Conservation (phyloP, 2,113 vertebrate genomes). For the Lepus timidus region DNA sequence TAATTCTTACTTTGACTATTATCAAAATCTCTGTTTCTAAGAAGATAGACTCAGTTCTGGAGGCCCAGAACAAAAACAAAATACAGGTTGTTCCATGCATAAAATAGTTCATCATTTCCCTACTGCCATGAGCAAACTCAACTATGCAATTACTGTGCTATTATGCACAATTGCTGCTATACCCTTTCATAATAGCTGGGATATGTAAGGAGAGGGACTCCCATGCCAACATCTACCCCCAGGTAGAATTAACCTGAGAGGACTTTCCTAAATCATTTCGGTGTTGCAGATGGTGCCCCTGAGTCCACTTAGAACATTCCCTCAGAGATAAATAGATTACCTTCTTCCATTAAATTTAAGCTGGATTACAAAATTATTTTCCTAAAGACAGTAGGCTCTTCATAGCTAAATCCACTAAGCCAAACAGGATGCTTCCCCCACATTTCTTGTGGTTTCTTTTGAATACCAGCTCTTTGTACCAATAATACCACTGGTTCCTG, state of each 20-base stretch:
- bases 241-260: neutral
- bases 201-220: neutral
- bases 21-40: constrained; percentile 14
- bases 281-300: neutral
- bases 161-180: neutral
- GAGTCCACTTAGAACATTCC: neutral
- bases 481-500: neutral
- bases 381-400: neutral
- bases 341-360: constrained; percentile 14
- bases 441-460: constrained; percentile 11
- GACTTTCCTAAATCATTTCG: neutral
- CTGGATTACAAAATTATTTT: neutral
- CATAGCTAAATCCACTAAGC: constrained; percentile 45
- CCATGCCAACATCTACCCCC: neutral
- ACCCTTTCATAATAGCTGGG: neutral
- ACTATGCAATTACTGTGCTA: neutral
- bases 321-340: constrained; percentile 27
- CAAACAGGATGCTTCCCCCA: constrained; percentile 30
- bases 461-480: constrained; percentile 37
- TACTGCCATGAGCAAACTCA: neutral
- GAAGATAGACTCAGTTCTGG: neutral
- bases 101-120: neutral
- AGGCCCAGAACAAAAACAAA: neutral
- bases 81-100: neutral
- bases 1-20: neutral